These are phyloP conservation scores for Yasuhikotakia modesta DNA, from an alignment of 2,797 vertebrate genomes.

Conservation along the genomic window DNA sequence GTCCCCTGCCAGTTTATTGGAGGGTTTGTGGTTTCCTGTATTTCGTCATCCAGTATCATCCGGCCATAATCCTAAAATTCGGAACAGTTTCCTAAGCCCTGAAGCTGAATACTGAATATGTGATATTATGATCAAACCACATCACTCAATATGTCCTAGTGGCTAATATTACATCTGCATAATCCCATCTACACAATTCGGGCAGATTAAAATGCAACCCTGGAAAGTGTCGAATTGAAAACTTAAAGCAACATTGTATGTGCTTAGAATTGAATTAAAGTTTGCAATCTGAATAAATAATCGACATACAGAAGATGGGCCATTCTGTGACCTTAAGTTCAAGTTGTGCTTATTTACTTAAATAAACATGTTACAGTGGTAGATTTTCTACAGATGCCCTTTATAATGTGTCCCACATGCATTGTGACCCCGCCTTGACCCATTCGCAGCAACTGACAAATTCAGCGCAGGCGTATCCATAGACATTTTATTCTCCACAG, in stretches of 20 bases:
- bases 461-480: constrained; percentile 73
- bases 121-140: constrained; percentile 55
- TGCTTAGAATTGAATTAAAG: constrained; percentile 17
- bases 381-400: constrained; percentile 73
- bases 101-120: constrained; percentile 59
- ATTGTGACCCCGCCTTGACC: constrained; percentile 74
- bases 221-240: constrained; percentile 39
- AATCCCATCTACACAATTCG: constrained; percentile 45
- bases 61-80: constrained; percentile 68
- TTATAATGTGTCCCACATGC: constrained; percentile 80
- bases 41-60: constrained; percentile 69
- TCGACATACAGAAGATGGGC: constrained; percentile 4
- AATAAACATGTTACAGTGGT: constrained; percentile 62
- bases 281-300: constrained; percentile 33
- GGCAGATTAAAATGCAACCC: constrained; percentile 47
- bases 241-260: constrained; percentile 31
- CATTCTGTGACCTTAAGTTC: constrained; percentile 49
- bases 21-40: constrained; percentile 71
- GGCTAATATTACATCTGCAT: constrained; percentile 58
- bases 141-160: constrained; percentile 50
- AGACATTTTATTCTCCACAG: constrained; percentile 54
- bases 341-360: constrained; percentile 57
- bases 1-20: constrained; percentile 71
- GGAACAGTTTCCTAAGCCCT: constrained; percentile 67
- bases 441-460: constrained; percentile 83